phyloP scores from a whole-genome alignment of 2,888 invertebrate genomes.

The Cinara cedri region DNA sequence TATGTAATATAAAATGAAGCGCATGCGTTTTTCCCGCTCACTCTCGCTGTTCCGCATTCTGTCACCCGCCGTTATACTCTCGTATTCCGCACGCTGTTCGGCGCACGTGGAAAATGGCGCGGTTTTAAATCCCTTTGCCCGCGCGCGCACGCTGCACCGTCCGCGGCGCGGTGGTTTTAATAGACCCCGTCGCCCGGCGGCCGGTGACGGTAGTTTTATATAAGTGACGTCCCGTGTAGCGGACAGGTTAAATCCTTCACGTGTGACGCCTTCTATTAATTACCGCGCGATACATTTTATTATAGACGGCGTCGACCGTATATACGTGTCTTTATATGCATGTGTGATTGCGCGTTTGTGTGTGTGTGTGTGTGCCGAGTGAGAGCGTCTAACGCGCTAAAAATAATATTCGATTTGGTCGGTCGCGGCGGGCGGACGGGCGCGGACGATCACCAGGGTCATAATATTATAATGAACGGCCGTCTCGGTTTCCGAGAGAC shows the following conservation, averaged over 20 bases:
- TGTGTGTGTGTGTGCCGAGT: background rate
- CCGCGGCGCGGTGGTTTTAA: slow-evolving; percentile 28
- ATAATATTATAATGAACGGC: background rate
- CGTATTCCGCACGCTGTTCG: background rate
- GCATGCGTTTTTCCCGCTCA: slow-evolving; percentile 18
- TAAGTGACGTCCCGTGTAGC: slow-evolving; percentile 55
- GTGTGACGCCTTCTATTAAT: slow-evolving; percentile 57
- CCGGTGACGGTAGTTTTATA: slow-evolving; percentile 32
- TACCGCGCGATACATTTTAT: slow-evolving; percentile 54
- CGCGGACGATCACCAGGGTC: slow-evolving; percentile 20
- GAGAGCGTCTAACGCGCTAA: slow-evolving; percentile 23
- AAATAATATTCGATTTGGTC: slow-evolving; percentile 55
- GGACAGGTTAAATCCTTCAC: slow-evolving; percentile 57
- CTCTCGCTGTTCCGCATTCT: background rate
- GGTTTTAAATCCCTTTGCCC: slow-evolving; percentile 29
- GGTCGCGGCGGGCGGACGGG: slow-evolving; percentile 17
- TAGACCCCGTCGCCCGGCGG: background rate
- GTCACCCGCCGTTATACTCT: background rate
- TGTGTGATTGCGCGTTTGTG: background rate
- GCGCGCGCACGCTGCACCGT: background rate
- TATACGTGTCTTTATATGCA: background rate
- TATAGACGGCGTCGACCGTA: slow-evolving; percentile 35
- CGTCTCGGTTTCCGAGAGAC: background rate
- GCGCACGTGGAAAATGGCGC: slow-evolving; percentile 34
- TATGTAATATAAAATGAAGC: slow-evolving; percentile 48